Base-by-base conservation (phyloP, 2,797 vertebrate genomes). In the Chelidonichthys spinosus region DNA sequence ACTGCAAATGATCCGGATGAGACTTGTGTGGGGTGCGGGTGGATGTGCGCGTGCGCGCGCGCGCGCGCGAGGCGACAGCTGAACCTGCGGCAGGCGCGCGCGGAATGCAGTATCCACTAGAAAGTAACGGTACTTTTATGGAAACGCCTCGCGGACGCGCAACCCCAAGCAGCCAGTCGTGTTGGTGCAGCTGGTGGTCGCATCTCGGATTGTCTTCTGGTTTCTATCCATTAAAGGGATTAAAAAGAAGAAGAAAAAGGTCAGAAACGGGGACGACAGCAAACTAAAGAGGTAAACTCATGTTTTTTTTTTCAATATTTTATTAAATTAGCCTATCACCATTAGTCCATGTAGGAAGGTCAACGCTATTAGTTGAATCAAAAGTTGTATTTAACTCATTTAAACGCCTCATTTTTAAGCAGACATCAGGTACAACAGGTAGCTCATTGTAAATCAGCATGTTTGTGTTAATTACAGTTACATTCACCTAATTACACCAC, bases 51-150 rank as follows among this genome's bases (percentile, higher is more conserved):
- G 68, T 69, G 76, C 66, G 74, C 50, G 52, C 1, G 33, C 78
- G 87, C 83, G 92, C 77, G 70, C 69, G 76, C 67, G 76, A 54
- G 60, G 90, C 92, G 93, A 95, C 97, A 97, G 97, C 97, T 98
- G 97, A 96, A 89, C 90, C 92, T 91, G 89, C 76, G 75, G 91
- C 84, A 94, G 94, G 94, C 94, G 92, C 92, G 96, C 87, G 83
- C 87, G 96, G 96, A 96, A 98, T 97, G 96, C 92, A 88, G 94
- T 92, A 87, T 92, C 93, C 89, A 92, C 92, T 93, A 82, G 93
- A 94, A 95, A 95, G 94, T 94, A 94, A 93, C 94, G 92, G 92
- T 95, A 96, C 96, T 97, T 98, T 97, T 97, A 97, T 97, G 96
- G 97, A 96, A 96, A 96, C 89, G 85, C 89, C 90, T 85, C 87